Base-by-base conservation (phyloP, 2,797 vertebrate genomes). In the Pyrocephalus nanus region DNA sequence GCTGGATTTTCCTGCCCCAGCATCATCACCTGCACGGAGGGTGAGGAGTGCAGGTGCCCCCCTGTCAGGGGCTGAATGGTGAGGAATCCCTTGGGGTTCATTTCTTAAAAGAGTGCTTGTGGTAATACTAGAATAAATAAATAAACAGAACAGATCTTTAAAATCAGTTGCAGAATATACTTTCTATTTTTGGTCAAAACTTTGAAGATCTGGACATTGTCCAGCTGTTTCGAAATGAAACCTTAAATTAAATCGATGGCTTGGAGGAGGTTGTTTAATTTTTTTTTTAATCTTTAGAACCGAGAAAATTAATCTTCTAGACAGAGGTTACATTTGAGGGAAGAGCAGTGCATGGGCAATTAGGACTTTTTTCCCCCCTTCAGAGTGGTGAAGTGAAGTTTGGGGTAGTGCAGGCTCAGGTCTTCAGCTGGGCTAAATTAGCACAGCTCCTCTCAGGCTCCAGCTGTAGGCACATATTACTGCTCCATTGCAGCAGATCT, bases 351-450 rank as follows among this genome's bases (percentile, higher is more conserved):
- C 29, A 2, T 17, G 71, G 43, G 30, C 86, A 90, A 3, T 70
- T 50, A 66, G 57, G 71, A 40, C n/a, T 73, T 90, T 60, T 62
- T 58, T 8, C 23, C 23, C 89, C 57, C 15, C 4, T 82, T 91
- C 69, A 8, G 25, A 47, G 25, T 51, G 45, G 17, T 14, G 88
- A 40, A 86, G 34, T 3, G 3, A 78, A 93, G 67, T 95, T 95
- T 94, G 84, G 94, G 92, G 88, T 64, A 76, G 15, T 21, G 15
- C 25, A 75, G 73, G 58, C 84, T 88, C 58, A 34, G 75, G 90
- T 82, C 54, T 85, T 96, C 95, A 96, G 95, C 96, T 97, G 96
- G 93, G 80, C 88, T 92, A 87, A 95, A 97, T 96, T 95, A 97
- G 67, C 74, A 19, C 62, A 90, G 94, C 95, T 82, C 70, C 1